Percentiles rank a stretch among this genome's conserved stretches.
These are phyloP conservation scores for Leptobrachium ailaonicum DNA, from an alignment of 2,113 vertebrate species.

Conservation along the genomic window DNA sequence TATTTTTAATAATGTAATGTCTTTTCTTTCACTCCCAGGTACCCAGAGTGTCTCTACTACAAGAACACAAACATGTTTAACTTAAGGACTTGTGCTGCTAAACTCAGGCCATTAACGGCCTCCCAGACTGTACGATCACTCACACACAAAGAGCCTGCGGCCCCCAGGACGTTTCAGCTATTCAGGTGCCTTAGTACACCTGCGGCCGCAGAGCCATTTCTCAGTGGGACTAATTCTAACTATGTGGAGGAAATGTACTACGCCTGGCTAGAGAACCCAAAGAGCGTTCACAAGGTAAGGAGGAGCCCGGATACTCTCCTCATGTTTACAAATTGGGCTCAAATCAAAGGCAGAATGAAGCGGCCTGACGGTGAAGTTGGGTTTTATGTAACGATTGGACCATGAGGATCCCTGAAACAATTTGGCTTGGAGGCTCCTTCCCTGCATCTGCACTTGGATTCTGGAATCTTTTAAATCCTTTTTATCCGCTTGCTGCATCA, in stretches of 20 bases:
- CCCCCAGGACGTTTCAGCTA: slow-evolving; percentile 77
- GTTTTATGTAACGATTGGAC: too few relatives aligned
- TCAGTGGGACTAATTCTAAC: slow-evolving; percentile 90
- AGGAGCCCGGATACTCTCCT: slow-evolving; percentile 9
- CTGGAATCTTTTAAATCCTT: too few relatives aligned
- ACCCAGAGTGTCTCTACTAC: slow-evolving; percentile 50
- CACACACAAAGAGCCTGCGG: slow-evolving; percentile 63
- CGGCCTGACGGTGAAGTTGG: neutral
- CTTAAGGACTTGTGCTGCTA: slow-evolving; percentile 84
- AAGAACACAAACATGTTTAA: slow-evolving; percentile 78
- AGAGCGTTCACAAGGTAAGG: slow-evolving; percentile 96
- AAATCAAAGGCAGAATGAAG: neutral
- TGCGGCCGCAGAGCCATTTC: slow-evolving; percentile 83
- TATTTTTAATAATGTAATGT: slow-evolving; percentile 1
- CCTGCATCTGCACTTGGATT: too few relatives aligned
- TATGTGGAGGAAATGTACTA: slow-evolving; percentile 97
- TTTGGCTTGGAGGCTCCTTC: too few relatives aligned
- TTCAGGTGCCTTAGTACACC: slow-evolving; percentile 72
- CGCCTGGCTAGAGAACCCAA: slow-evolving; percentile 92
- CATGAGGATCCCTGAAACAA: too few relatives aligned
- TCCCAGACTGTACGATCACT: slow-evolving; percentile 74
- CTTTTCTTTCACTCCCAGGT: slow-evolving; percentile 54
- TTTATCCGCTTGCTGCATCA: too few relatives aligned
- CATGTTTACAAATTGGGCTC: neutral
- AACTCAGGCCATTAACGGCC: slow-evolving; percentile 80